phyloP scores from a whole-genome alignment of 2,113 vertebrate genomes.

The Bagarius yarrelli region DNA sequence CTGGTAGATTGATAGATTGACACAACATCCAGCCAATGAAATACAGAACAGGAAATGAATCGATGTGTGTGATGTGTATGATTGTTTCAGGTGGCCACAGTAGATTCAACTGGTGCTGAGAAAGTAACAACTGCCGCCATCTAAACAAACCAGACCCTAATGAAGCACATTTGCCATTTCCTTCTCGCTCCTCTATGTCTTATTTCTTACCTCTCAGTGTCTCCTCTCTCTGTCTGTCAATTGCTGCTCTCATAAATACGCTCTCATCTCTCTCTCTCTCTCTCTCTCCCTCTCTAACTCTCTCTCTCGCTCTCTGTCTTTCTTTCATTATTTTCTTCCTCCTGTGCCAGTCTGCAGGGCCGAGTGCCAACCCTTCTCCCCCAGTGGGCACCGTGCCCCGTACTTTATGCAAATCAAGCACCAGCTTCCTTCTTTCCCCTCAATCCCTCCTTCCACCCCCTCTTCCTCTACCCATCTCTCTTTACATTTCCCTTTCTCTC shows the following conservation, averaged over 20 bases:
- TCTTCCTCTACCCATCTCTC: not conserved
- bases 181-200: slow-evolving; percentile 57
- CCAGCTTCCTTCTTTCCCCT: slow-evolving; percentile 53
- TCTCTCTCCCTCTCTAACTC: slow-evolving; percentile 54
- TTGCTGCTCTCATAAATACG: slow-evolving; percentile 4
- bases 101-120: slow-evolving; percentile 17
- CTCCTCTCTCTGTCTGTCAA: slow-evolving; percentile 8
- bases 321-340: slow-evolving; percentile 63
- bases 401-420: slow-evolving; percentile 74
- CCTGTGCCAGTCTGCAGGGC: slow-evolving; percentile 69
- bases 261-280: slow-evolving; percentile 4
- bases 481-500: slow-evolving; percentile 43
- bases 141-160: slow-evolving; percentile 36
- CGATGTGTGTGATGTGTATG: not conserved
- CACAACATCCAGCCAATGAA: slow-evolving; percentile 10
- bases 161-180: slow-evolving; percentile 48
- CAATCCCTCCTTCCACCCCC: slow-evolving; percentile 1
- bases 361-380: slow-evolving; percentile 71
- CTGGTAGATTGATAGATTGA: slow-evolving; percentile 11
- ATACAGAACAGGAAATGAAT: not conserved
- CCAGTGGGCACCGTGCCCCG: slow-evolving; percentile 72
- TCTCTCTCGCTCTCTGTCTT: slow-evolving; percentile 63
- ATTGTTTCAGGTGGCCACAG: not conserved
- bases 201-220: slow-evolving; percentile 21
- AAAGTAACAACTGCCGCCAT: slow-evolving; percentile 10